Evolutionary conservation across 2,113 vertebrate genomes (phyloP).

Genomic region (Epinephelus lanceolatus): DNA sequence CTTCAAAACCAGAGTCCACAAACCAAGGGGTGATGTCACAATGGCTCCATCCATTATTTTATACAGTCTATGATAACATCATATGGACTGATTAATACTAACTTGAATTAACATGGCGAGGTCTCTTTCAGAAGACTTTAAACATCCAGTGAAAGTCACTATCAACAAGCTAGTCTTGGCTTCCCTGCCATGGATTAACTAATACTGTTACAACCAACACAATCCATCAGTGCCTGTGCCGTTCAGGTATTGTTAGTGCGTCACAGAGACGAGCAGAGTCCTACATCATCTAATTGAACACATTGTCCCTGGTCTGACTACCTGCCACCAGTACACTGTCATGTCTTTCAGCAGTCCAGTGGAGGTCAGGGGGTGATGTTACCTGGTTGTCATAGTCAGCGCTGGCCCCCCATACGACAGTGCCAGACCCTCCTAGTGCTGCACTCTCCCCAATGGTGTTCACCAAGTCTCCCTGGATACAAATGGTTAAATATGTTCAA

Average conservation of each 20-base stretch:
- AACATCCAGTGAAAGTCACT: slow-evolving; percentile 9
- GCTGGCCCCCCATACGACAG: slow-evolving; percentile 72
- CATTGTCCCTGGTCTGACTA: slow-evolving; percentile 21
- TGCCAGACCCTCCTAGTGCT: slow-evolving; percentile 67
- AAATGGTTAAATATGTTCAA: slow-evolving; percentile 19
- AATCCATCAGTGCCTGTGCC: slow-evolving; percentile 27
- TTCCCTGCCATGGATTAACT: slow-evolving; percentile 26
- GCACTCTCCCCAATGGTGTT: slow-evolving; percentile 76
- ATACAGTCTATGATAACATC: no score
- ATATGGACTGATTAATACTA: no score
- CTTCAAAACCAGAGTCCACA: no score
- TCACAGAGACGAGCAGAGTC: slow-evolving; percentile 23
- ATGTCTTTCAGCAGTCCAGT: slow-evolving; percentile 37
- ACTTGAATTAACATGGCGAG: background rate
- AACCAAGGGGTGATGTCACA: no score
- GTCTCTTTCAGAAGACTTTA: background rate
- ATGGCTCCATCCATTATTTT: no score
- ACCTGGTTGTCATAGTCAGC: slow-evolving; percentile 74
- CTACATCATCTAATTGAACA: slow-evolving; percentile 20
- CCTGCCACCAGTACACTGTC: slow-evolving; percentile 2
- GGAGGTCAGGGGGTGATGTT: slow-evolving; percentile 62
- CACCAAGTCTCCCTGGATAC: slow-evolving; percentile 71
- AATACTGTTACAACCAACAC: background rate
- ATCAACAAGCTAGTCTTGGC: slow-evolving; percentile 32
- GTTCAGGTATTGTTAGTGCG: slow-evolving; percentile 20